Conservation (phyloP, 2,113 vertebrate species). For the Xiphophorus maculatus region DNA sequence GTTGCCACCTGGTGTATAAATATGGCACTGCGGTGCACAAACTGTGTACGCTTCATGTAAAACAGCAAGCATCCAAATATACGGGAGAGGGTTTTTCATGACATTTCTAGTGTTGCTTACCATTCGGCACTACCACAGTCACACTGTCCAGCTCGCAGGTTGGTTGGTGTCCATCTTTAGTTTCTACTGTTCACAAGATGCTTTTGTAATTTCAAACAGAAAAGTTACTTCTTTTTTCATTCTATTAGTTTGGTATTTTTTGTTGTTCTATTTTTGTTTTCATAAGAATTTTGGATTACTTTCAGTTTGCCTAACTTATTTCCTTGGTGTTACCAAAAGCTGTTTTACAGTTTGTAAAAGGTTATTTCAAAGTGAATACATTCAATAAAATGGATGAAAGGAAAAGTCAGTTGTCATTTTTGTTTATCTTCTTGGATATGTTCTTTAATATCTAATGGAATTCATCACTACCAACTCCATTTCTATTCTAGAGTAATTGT, state of each 20-base stretch:
- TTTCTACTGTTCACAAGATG: slow-evolving; percentile 34
- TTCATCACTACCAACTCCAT: not conserved
- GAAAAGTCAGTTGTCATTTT: slow-evolving; percentile 6
- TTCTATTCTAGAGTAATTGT: not conserved
- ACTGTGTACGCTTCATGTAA: not conserved
- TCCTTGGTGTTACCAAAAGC: slow-evolving; percentile 76
- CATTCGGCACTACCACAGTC: slow-evolving; percentile 22
- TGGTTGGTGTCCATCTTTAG: slow-evolving; percentile 33
- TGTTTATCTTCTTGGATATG: not conserved
- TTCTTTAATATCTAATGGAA: not conserved
- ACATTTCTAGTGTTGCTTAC: slow-evolving; percentile 17
- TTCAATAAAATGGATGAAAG: slow-evolving; percentile 81
- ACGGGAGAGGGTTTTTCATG: slow-evolving; percentile 5
- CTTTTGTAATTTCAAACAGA: slow-evolving; percentile 30
- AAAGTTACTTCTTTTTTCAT: slow-evolving; percentile 51
- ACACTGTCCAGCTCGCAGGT: slow-evolving; percentile 15
- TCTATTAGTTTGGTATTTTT: slow-evolving; percentile 5
- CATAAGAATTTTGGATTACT: slow-evolving; percentile 43
- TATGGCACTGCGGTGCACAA: slow-evolving; percentile 36
- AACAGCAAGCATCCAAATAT: slow-evolving; percentile 13
- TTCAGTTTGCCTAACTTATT: slow-evolving; percentile 77
- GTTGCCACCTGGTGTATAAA: slow-evolving; percentile 68
- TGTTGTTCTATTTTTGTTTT: slow-evolving; percentile 19
- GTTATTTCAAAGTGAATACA: slow-evolving; percentile 80
- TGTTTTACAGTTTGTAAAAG: slow-evolving; percentile 83